These are phyloP conservation scores for Mya arenaria DNA, from an alignment of 1,140 invertebrate species.

Conservation along the genomic window DNA sequence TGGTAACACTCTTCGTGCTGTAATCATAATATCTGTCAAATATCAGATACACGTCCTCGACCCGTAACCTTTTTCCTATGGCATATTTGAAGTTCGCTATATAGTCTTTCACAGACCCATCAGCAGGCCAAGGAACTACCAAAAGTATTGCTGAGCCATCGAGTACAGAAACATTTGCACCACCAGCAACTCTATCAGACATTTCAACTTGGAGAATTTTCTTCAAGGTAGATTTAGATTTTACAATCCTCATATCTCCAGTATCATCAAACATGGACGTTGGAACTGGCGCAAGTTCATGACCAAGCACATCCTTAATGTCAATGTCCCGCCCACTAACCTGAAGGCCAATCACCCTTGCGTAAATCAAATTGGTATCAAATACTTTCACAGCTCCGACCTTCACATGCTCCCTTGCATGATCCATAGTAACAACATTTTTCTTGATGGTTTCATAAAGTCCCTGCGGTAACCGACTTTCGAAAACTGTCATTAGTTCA, in stretches of 20 bases:
- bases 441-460: neutral
- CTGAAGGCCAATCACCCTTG: constrained; percentile 7
- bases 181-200: neutral
- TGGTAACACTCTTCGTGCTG: too few relatives aligned
- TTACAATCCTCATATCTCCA: constrained; percentile 15
- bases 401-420: neutral
- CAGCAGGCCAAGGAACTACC: constrained; percentile 26
- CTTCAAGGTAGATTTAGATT: constrained; percentile 33
- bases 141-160: constrained; percentile 61
- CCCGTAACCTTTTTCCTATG: too few relatives aligned
- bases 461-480: neutral
- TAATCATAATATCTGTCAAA: too few relatives aligned
- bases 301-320: neutral
- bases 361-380: constrained; percentile 16
- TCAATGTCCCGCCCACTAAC: neutral
- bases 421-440: constrained; percentile 8
- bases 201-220: constrained; percentile 12
- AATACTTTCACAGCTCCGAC: neutral
- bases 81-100: too few relatives aligned
- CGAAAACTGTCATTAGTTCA: constrained; percentile 1
- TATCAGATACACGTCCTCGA: too few relatives aligned
- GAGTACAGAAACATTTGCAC: neutral
- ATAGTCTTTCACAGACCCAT: too few relatives aligned
- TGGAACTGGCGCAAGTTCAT: neutral
- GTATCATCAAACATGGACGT: neutral